A percentile compares a stretch with the other conserved stretches of the same genome.
phyloP scores from a whole-genome alignment of 2,113 vertebrate species.

The Sinocyclocheilus rhinocerous region DNA sequence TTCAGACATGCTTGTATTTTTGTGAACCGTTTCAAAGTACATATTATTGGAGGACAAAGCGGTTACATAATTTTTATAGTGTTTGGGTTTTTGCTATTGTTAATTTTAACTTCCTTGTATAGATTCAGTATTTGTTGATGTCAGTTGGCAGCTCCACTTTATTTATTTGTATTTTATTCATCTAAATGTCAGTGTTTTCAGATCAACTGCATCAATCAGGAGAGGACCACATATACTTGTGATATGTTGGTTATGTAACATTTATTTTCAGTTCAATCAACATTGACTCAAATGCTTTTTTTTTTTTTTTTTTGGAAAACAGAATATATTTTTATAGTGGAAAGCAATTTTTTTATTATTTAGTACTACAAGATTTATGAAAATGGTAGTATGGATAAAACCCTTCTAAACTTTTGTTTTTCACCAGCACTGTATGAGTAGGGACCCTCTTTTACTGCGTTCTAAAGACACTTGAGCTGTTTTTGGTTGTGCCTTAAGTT shows the following conservation, averaged over 20 bases:
- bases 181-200: slow-evolving; percentile 27
- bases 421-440: slow-evolving; percentile 36
- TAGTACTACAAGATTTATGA: not conserved
- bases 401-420: not conserved
- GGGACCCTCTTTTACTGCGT: slow-evolving; percentile 8
- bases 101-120: not conserved
- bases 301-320: not conserved
- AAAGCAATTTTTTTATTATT: too few species aligned
- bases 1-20: slow-evolving; percentile 4
- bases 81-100: not conserved
- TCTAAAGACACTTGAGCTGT: slow-evolving; percentile 27
- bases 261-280: not conserved
- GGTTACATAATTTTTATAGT: not conserved
- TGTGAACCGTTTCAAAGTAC: not conserved
- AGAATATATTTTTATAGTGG: too few species aligned
- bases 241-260: not conserved
- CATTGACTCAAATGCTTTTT: not conserved
- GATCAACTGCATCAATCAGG: not conserved
- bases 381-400: not conserved
- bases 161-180: not conserved
- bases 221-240: slow-evolving; percentile 6
- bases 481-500: slow-evolving; percentile 57
- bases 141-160: not conserved
- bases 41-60: not conserved
- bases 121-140: slow-evolving; percentile 19